Conservation (phyloP, 1,140 invertebrate genomes). For the Paramacrobiotus metropolitanus region DNA sequence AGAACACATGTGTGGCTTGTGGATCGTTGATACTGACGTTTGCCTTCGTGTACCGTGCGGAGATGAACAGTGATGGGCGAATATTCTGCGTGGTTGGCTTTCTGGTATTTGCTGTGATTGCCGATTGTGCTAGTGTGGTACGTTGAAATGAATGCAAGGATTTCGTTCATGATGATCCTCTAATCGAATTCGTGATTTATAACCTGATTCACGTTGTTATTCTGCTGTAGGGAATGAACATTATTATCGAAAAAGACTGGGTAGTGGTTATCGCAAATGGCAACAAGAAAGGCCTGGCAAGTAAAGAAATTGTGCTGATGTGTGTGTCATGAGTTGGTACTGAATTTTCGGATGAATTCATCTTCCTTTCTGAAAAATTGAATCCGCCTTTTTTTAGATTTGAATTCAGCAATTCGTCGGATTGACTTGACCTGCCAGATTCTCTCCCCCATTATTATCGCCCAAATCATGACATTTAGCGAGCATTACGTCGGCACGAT, state of each 20-base stretch:
- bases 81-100: constrained; percentile 13
- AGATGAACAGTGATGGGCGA: constrained; percentile 7
- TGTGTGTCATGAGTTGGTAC: too few relatives aligned
- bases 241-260: constrained; percentile 31
- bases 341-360: too few relatives aligned
- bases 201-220: neutral
- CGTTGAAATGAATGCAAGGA: neutral
- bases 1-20: constrained; percentile 12
- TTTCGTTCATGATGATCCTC: constrained; percentile 5
- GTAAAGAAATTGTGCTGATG: constrained; percentile 12
- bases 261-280: constrained; percentile 25
- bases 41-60: constrained; percentile 11
- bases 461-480: constrained; percentile 23
- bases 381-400: constrained; percentile 14
- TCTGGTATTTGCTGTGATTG: constrained; percentile 9
- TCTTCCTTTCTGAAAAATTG: constrained; percentile 16
- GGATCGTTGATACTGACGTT: constrained; percentile 12
- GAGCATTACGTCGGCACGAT: constrained; percentile 17
- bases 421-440: constrained; percentile 28
- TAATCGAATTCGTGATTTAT: neutral
- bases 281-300: constrained; percentile 17
- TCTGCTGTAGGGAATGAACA: constrained; percentile 19
- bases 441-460: constrained; percentile 27
- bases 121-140: neutral
- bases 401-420: constrained; percentile 24